These are phyloP conservation scores for Lamellibrachia columna DNA, from an alignment of 2,888 invertebrate genomes.

Conservation along the genomic window DNA sequence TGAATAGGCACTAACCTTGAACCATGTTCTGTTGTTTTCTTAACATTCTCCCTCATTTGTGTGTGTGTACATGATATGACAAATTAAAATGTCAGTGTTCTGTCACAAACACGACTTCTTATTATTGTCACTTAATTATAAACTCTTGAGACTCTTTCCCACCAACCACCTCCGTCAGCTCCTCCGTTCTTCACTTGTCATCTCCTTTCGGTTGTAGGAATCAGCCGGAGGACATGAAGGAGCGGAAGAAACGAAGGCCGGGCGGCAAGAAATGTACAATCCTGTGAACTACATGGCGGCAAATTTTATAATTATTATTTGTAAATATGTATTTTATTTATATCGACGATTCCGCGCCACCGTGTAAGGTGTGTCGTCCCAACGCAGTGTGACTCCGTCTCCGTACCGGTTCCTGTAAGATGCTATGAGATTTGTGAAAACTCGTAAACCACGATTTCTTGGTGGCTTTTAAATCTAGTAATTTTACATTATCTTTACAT, in stretches of 20 bases:
- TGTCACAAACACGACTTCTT: too few relatives aligned
- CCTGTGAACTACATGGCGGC: neutral
- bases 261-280: slow-evolving; percentile 19
- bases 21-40: too few relatives aligned
- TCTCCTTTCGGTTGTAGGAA: neutral
- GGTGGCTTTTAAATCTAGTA: neutral
- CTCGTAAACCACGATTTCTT: neutral
- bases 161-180: too few relatives aligned
- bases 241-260: neutral
- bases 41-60: too few relatives aligned
- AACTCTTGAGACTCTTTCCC: neutral
- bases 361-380: neutral
- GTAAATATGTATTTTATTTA: slow-evolving; percentile 12
- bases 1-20: too few relatives aligned
- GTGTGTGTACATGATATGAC: too few relatives aligned
- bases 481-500: slow-evolving; percentile 12
- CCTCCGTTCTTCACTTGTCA: neutral
- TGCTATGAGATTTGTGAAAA: neutral
- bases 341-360: neutral
- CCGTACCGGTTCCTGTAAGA: neutral
- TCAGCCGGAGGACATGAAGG: neutral
- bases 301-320: slow-evolving; percentile 12
- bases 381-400: neutral
- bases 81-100: too few relatives aligned
- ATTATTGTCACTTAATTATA: too few relatives aligned